A percentile compares a stretch with the other conserved stretches of the same genome.
These are phyloP conservation scores for Margarornis squamiger DNA, from an alignment of 2,797 vertebrate genomes.

Conservation along the genomic window DNA sequence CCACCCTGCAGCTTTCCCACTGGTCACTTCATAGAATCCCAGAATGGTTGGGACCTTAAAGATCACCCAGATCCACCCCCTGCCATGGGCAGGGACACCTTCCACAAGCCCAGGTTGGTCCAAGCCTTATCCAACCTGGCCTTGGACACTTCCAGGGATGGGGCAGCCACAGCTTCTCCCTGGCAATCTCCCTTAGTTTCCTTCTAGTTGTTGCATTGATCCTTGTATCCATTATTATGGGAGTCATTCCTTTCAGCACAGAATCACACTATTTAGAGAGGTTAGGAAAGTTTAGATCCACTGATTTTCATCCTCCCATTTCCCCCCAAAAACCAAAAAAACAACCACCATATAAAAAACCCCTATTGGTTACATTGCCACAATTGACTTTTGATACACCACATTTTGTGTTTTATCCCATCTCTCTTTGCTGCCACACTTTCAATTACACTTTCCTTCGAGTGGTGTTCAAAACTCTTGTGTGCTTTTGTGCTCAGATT, in stretches of 20 bases:
- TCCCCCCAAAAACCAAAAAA: fast-evolving
- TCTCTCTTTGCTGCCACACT: background rate
- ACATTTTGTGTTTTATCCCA: background rate
- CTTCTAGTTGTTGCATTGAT: background rate
- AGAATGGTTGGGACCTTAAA: background rate
- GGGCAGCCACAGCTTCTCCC: background rate
- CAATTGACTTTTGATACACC: background rate
- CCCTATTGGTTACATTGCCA: background rate
- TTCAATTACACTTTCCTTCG: background rate
- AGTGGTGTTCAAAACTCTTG: background rate
- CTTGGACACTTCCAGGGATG: background rate
- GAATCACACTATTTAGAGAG: background rate
- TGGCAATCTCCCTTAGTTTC: background rate
- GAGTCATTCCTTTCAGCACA: background rate
- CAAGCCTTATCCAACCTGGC: fast-evolving
- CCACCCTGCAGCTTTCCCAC: background rate
- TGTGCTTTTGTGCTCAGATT: background rate
- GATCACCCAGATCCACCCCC: too few relatives aligned
- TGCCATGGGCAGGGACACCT: background rate
- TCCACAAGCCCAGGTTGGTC: background rate
- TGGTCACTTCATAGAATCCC: background rate
- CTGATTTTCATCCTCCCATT: background rate
- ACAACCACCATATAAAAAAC: background rate
- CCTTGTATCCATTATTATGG: fast-evolving
- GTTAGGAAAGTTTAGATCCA: background rate